Conservation (phyloP, 2,888 invertebrate genomes). For the Epiblema foenella region DNA sequence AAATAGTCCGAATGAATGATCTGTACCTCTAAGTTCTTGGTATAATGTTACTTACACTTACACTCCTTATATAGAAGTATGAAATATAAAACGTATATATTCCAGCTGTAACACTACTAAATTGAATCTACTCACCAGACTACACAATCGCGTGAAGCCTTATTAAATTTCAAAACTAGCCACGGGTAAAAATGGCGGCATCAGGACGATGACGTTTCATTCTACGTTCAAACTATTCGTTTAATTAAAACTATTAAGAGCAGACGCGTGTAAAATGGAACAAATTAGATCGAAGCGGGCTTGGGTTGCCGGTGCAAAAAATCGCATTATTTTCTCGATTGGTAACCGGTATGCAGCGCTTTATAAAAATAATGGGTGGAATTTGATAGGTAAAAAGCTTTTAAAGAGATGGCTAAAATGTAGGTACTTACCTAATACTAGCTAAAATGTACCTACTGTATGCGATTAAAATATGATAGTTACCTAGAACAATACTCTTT, state of each 20-base stretch:
- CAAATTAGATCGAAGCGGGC: constrained; percentile 70
- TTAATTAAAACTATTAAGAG: constrained; percentile 69
- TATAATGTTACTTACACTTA: too few relatives aligned
- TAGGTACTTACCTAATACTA: too few relatives aligned
- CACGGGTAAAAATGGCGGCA: constrained; percentile 49
- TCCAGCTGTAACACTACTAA: neutral
- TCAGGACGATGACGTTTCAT: constrained; percentile 53
- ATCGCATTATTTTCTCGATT: constrained; percentile 55
- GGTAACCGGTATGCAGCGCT: constrained; percentile 34
- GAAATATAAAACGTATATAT: neutral
- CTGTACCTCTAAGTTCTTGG: too few relatives aligned
- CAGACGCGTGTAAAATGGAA: constrained; percentile 65
- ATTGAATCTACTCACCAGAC: constrained; percentile 1
- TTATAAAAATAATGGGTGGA: neutral
- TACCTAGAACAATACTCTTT: too few relatives aligned
- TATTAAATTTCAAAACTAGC: constrained; percentile 43
- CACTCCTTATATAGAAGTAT: neutral
- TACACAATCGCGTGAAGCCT: constrained; percentile 29
- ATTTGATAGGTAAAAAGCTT: neutral
- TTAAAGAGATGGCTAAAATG: neutral
- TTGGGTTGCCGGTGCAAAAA: constrained; percentile 57
- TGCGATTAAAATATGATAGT: too few relatives aligned
- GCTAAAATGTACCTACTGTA: too few relatives aligned
- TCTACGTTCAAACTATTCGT: constrained; percentile 63
- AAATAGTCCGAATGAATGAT: too few relatives aligned